Evolutionary conservation across 2,797 vertebrate species (phyloP), one percentile per base, ranked within the genome.

Genomic region (Sebastes itinus): DNA sequence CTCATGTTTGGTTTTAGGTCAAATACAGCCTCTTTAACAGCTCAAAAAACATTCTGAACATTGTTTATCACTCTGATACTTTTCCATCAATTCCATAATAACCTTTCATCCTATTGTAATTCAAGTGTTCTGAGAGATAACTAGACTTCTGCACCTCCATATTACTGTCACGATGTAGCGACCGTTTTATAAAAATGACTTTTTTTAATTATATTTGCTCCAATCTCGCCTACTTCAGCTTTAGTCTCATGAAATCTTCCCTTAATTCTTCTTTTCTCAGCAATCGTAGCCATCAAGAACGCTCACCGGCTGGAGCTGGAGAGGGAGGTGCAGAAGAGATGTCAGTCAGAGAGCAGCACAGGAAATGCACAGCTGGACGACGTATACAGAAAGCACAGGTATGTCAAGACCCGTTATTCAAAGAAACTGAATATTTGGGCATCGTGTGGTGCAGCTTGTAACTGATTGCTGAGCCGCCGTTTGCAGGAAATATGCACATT

Each of bases 231-330:
- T 38, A 38, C 35, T 38, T 38, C 35, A 38, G 35, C 35, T 38
- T 38, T 52, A 6, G 2, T 59, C 22, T 59, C 30, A 20, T 13
- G 2, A 38, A 5, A 25, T 42, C 22, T n/a, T n/a, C 33, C 18
- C 20, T 52, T 52, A 52, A 46, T 69, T 70, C 12, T 28, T 66
- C 60, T 6, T 62, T 18, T 49, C 28, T 56, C 85, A 96, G 95
- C 95, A 0, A 95, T 96, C 60, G 72, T 89, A 79, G 95, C 95
- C 60, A 92, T 96, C 80, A 83, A 88, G 84, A 94, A 87, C 1
- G 90, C 93, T 16, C 93, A 96, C 65, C 82, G 77, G 2, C 54
- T 81, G 83, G 94, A 96, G 89, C 88, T 96, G 84, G 89, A 95
- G 82, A 86, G 78, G 74, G 93, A 95, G 78, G 72, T 92, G 74